Evolutionary conservation across 2,888 invertebrate species (phyloP).

Genomic region (Unio pictorum): DNA sequence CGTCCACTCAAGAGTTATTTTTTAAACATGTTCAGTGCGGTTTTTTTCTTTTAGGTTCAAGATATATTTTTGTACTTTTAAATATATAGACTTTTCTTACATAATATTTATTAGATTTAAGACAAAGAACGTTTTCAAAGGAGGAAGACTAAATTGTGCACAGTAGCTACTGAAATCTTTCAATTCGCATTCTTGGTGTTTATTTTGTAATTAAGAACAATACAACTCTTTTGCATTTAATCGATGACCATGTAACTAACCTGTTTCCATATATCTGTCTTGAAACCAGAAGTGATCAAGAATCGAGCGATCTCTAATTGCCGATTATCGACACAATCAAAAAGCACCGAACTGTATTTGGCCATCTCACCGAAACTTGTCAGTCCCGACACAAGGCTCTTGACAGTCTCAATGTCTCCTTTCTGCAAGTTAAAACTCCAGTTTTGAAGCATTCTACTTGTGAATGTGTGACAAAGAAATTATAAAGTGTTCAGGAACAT

Average conservation of each 20-base stretch:
- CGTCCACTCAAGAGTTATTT: too few relatives aligned
- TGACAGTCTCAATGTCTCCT: conserved; percentile 50
- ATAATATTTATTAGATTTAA: too few relatives aligned
- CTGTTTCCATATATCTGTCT: conserved; percentile 59
- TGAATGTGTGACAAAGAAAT: too few relatives aligned
- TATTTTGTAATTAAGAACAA: background rate
- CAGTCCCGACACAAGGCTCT: conserved; percentile 47
- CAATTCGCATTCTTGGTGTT: too few relatives aligned
- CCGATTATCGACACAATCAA: conserved; percentile 59
- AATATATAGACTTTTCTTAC: too few relatives aligned
- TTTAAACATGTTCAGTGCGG: too few relatives aligned
- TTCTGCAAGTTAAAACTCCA: conserved; percentile 28
- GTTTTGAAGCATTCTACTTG: background rate
- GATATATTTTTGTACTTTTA: too few relatives aligned
- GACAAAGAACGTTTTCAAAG: too few relatives aligned
- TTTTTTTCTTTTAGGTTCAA: too few relatives aligned
- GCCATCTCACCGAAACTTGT: conserved; percentile 50
- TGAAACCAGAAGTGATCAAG: conserved; percentile 55
- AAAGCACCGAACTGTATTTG: conserved; percentile 48
- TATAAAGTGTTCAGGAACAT: too few relatives aligned
- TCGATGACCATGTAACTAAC: conserved; percentile 22
- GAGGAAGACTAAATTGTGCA: too few relatives aligned
- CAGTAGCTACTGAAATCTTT: too few relatives aligned
- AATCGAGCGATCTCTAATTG: conserved; percentile 57
- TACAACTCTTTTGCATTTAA: background rate